Percentiles rank a stretch among this genome's conserved stretches.
These are phyloP conservation scores for Balaeniceps rex DNA, from an alignment of 2,113 vertebrate genomes.

Conservation along the genomic window DNA sequence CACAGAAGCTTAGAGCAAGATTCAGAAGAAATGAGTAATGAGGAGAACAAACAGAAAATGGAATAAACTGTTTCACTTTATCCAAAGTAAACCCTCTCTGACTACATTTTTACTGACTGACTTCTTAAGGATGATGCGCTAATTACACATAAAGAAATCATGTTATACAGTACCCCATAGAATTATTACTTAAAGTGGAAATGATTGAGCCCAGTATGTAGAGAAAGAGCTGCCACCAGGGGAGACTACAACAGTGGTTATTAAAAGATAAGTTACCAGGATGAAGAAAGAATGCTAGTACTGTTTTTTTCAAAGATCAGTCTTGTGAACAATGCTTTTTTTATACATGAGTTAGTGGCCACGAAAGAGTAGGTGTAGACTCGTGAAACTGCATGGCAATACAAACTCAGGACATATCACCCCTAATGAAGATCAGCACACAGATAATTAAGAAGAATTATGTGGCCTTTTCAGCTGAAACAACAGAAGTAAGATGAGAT, in stretches of 20 bases:
- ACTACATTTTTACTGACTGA: neutral
- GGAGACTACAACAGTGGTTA: neutral
- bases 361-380: neutral
- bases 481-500: neutral
- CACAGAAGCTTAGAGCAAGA: neutral
- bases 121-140: neutral
- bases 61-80: neutral
- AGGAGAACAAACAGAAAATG: neutral
- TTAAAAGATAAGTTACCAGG: neutral
- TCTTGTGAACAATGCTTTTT: neutral
- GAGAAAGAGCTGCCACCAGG: neutral
- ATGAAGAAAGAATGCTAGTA: neutral
- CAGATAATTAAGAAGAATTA: neutral
- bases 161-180: neutral
- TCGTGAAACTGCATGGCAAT: neutral
- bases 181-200: neutral
- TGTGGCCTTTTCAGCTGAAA: neutral
- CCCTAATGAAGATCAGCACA: neutral
- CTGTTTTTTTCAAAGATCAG: neutral
- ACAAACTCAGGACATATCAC: neutral
- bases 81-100: neutral
- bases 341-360: fast-evolving
- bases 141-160: neutral
- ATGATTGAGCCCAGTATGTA: neutral
- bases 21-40: neutral